A percentile compares a stretch with the other conserved stretches of the same genome.
Conservation (phyloP, 2,888 invertebrate species). For the Drosophila phalerata region DNA sequence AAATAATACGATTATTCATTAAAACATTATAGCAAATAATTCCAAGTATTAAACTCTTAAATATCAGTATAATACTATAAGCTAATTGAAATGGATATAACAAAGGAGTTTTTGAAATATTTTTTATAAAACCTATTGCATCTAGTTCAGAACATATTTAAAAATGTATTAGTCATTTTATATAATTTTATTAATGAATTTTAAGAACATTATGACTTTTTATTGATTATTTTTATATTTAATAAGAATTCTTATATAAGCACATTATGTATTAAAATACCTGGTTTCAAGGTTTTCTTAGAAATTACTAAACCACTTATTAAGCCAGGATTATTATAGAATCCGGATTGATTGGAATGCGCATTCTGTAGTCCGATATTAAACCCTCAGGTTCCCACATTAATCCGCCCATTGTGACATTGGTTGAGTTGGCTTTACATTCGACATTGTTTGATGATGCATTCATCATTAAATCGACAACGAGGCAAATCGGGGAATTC, state of each 20-base stretch:
- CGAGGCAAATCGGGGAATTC: neutral
- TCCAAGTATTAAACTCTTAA: neutral
- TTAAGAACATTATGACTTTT: no score
- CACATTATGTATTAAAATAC: neutral
- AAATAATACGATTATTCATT: neutral
- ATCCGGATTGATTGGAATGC: neutral
- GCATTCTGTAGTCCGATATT: neutral
- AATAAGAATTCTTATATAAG: no score
- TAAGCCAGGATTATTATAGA: no score
- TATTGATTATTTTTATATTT: no score
- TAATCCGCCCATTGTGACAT: conserved; percentile 6
- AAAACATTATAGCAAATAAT: neutral
- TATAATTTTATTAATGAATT: no score
- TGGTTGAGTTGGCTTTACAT: conserved; percentile 14
- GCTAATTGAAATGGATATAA: no score
- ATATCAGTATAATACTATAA: neutral
- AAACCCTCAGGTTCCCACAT: neutral
- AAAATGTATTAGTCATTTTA: no score
- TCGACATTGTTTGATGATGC: conserved; percentile 42
- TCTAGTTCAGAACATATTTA: no score
- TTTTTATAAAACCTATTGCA: no score
- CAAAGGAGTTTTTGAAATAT: no score
- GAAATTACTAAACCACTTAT: neutral
- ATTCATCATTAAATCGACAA: conserved; percentile 55
- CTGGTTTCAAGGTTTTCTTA: no score